Evolutionary conservation across 2,888 invertebrate genomes (phyloP), one percentile per base, ranked within the genome.

Genomic region (Eupithecia subumbrata): DNA sequence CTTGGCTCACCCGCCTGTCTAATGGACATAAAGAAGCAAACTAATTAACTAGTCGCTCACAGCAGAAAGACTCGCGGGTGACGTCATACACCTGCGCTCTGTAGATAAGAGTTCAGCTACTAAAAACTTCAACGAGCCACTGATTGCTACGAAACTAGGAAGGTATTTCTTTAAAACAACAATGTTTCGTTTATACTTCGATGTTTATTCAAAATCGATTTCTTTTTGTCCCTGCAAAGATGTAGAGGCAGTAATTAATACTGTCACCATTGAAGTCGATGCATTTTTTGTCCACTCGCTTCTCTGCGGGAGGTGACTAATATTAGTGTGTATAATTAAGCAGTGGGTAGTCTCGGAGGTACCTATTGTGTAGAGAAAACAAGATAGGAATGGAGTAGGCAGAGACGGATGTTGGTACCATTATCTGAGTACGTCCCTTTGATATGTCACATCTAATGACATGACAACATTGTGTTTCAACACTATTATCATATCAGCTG

Each of bases 401-500:
- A 78, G 80, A 85, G 84, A 84, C 88, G 88, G 88, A 89, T 88
- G 88, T 68, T 43, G 43, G 43, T 87, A 81, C 80, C 82, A 87
- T 88, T 91, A 91, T 91, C 91, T 87, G 81, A 82, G 85, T 84
- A 84, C 82, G 86, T 86, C 81, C 85, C 82, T 89, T 87, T 89
- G 91, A 91, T 90, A 92, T 88, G 90, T 87, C 92, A 91, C 89
- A 89, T 89, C 83, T 88, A 85, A 84, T 84, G 85, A 84, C 84
- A 86, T 82, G 85, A 78, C 84, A 84, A 90, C 87, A 88, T 87
- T 88, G 86, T 87, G 79, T 86, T 87, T 82, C 81, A 85, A 87
- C 84, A 81, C 81, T 84, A 87, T 85, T 90, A 88, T 88, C 86
- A 84, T 85, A 86, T 88, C 85, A 83, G 83, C 79, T 82, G 84